Evolutionary conservation across 1,140 invertebrate genomes (phyloP).

Genomic region (Halictus rubicundus): DNA sequence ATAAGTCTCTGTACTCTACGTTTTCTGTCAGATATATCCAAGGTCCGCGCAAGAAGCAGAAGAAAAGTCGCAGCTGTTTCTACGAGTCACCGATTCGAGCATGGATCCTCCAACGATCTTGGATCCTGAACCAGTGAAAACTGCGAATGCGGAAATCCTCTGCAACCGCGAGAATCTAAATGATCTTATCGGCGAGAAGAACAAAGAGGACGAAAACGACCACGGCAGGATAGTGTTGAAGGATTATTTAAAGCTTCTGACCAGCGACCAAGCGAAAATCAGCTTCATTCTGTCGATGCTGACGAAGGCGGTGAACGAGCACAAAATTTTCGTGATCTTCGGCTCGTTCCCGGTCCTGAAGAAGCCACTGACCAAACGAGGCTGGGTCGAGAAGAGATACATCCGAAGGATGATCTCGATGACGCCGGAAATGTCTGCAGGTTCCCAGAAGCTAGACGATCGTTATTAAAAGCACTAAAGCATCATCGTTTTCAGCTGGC

Average conservation of each 20-base stretch:
- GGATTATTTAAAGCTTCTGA: conserved; percentile 46
- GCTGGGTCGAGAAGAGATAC: conserved; percentile 58
- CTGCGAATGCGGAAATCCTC: conserved; percentile 38
- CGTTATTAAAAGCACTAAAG: neutral
- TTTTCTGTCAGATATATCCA: conserved; percentile 41
- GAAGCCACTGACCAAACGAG: conserved; percentile 43
- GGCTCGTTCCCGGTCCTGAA: conserved; percentile 49
- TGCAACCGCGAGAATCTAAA: conserved; percentile 53
- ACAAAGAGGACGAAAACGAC: conserved; percentile 9
- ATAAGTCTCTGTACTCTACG: neutral
- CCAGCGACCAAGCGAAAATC: conserved; percentile 25
- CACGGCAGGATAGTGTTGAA: conserved; percentile 45
- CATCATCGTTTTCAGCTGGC: conserved; percentile 9
- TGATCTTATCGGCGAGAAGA: conserved; percentile 25
- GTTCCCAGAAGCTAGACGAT: neutral
- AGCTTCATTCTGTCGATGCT: conserved; percentile 51
- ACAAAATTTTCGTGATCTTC: conserved; percentile 52
- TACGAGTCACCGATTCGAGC: conserved; percentile 16
- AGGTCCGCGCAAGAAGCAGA: conserved; percentile 8
- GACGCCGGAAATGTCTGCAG: conserved; percentile 36
- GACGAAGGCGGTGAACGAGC: conserved; percentile 49
- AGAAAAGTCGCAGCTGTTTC: conserved; percentile 5
- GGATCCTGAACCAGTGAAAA: neutral
- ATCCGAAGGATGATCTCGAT: conserved; percentile 52
- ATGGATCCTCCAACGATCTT: neutral